Evolutionary conservation across 2,888 invertebrate species (phyloP).

Genomic region (Eupithecia abbreviata): DNA sequence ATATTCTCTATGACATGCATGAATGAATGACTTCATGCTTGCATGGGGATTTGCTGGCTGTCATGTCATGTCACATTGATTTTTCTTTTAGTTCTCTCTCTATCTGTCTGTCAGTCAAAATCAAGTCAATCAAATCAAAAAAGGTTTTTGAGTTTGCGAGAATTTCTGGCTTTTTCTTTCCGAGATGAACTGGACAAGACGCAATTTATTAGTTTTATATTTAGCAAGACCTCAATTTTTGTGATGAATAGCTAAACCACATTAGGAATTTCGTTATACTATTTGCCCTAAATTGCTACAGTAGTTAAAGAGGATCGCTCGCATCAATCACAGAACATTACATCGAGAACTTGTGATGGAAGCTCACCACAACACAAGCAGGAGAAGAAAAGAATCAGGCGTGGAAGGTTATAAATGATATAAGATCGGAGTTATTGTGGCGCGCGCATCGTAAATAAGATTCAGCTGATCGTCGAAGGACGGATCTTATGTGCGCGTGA

Average conservation of each 20-base stretch:
- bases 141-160: conserved; percentile 56
- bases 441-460: conserved; percentile 51
- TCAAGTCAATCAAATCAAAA: conserved; percentile 25
- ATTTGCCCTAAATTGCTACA: conserved; percentile 50
- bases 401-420: conserved; percentile 79
- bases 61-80: not conserved
- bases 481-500: conserved; percentile 74
- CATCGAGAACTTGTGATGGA: conserved; percentile 74
- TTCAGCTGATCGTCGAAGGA: conserved; percentile 66
- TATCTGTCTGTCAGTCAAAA: not conserved
- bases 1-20: not conserved
- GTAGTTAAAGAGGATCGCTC: conserved; percentile 50
- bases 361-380: conserved; percentile 66
- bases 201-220: conserved; percentile 51
- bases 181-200: conserved; percentile 66
- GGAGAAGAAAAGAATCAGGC: conserved; percentile 72
- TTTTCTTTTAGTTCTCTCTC: not conserved
- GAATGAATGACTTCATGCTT: not conserved
- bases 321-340: conserved; percentile 56
- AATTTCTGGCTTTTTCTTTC: conserved; percentile 50
- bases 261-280: conserved; percentile 37
- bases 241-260: conserved; percentile 45
- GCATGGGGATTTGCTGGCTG: not conserved
- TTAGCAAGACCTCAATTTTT: conserved; percentile 40
- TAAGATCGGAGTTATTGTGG: conserved; percentile 48